Evolutionary conservation across 2,888 invertebrate species (phyloP), one percentile per base, ranked within the genome.

Genomic region (Lathronympha strigana): DNA sequence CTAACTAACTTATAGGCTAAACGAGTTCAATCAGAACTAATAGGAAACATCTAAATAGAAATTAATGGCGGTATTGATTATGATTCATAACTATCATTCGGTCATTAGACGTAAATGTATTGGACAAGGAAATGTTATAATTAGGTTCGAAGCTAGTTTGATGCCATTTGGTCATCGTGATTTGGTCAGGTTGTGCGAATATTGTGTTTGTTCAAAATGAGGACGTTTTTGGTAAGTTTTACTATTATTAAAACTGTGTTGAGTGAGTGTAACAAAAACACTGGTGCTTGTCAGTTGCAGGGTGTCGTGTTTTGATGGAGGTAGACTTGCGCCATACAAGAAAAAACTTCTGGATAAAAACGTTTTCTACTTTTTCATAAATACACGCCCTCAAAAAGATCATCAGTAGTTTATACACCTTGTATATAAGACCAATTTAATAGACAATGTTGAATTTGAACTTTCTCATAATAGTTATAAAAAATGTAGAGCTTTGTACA

Each of bases 21-120:
- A 47, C 31, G 19, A 47, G 47, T 47, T 28, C 19, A 21, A 25
- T 31, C 9, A n/a, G 3, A 60, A 21, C 15, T 21, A 13, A n/a
- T 13, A 45, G 40, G 43, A 45, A 64, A 51, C 36, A 45, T 28
- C 64, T 54, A 60, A 60, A 66, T 31, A 60, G 49, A 21, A 47
- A 31, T 47, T 66, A 66, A 66, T 66, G 17, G 64, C 6, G 28
- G n/a, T 38, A 47, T 28, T 60, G 47, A 47, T 66, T 54, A 66
- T 60, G 60, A 66, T 53, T 54, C 64, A 58, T 23, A 19, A 51
- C 50, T 47, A 28, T 25, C 36, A 23, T 49, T 60, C 38, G 38
- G 53, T 53, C 11, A 66, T 60, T 53, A 66, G 45, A 36, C 36
- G 25, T 38, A 60, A 66, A 38, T 66, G 64, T 51, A 21, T 33